Percentiles rank a stretch among this genome's conserved stretches.
Evolutionary conservation across 2,113 vertebrate species (phyloP).

Genomic region (Dasyprocta punctata): DNA sequence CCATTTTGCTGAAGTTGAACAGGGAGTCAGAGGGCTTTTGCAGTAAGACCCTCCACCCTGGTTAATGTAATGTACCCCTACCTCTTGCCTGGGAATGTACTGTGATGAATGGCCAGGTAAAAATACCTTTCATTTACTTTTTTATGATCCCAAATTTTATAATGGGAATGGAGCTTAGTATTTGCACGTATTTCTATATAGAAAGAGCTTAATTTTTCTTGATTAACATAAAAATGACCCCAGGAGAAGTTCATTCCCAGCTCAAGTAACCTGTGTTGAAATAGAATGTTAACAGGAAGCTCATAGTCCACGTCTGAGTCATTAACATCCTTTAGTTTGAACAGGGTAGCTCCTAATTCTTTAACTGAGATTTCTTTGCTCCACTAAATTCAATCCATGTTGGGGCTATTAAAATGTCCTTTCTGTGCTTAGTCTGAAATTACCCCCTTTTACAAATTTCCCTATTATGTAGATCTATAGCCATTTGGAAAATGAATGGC

Average conservation of each 20-base stretch:
- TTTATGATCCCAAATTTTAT: not conserved
- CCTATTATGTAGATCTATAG: constrained; percentile 70
- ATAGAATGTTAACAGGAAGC: constrained; percentile 4
- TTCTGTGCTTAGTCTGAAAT: constrained; percentile 72
- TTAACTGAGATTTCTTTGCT: constrained; percentile 47
- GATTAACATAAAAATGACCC: constrained; percentile 26
- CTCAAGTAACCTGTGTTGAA: not conserved
- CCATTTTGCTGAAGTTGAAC: not conserved
- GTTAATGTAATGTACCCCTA: not conserved
- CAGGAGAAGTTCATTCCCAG: not conserved
- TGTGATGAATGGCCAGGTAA: not conserved
- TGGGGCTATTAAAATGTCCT: constrained; percentile 70
- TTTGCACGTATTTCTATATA: not conserved
- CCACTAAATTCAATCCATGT: constrained; percentile 61
- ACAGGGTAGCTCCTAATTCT: constrained; percentile 38
- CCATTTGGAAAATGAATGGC: constrained; percentile 69
- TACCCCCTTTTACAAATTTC: constrained; percentile 54
- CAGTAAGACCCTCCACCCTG: not conserved
- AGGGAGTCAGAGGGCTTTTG: not conserved
- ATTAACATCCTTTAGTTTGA: constrained; percentile 19
- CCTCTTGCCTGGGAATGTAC: not conserved
- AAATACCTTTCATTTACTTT: not conserved
- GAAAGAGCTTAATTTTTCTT: constrained; percentile 21
- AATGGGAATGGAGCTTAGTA: not conserved
- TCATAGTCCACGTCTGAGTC: not conserved